Percentiles rank a stretch among this genome's conserved stretches.
phyloP scores from a whole-genome alignment of 2,113 vertebrate species.

The Thryonomys swinderianus region DNA sequence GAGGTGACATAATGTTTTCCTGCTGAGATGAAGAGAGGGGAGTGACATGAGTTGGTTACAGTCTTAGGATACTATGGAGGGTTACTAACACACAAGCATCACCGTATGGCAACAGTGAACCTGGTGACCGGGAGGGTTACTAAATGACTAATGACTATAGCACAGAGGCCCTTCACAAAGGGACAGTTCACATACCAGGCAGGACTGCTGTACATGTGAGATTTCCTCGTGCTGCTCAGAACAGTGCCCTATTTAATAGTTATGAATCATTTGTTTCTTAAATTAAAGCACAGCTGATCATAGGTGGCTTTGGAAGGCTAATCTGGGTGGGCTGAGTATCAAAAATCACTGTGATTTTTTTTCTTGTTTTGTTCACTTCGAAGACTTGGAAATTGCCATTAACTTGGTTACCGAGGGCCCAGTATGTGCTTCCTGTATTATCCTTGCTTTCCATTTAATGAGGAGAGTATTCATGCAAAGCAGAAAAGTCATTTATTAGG shows the following conservation, averaged over 20 bases:
- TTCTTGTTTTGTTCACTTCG: background rate
- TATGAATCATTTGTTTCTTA: background rate
- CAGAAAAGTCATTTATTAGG: accelerated
- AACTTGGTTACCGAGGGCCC: background rate
- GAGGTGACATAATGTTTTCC: background rate
- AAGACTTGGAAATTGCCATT: background rate
- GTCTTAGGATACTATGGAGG: background rate
- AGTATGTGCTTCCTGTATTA: accelerated
- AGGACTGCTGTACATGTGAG: background rate
- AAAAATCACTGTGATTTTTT: background rate
- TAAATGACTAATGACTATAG: background rate
- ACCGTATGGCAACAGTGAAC: background rate
- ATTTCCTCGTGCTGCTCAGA: background rate
- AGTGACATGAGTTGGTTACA: background rate
- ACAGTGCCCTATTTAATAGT: background rate
- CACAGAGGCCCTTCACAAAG: background rate
- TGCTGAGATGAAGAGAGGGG: background rate
- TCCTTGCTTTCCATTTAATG: background rate
- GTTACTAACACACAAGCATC: background rate
- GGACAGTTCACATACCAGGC: background rate
- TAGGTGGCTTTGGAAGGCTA: background rate
- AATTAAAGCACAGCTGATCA: background rate
- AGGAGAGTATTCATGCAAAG: background rate
- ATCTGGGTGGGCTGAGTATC: background rate
- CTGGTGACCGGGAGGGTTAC: background rate